A percentile compares a stretch with the other conserved stretches of the same genome.
phyloP scores from a whole-genome alignment of 2,113 vertebrate species.

The Athene noctua region DNA sequence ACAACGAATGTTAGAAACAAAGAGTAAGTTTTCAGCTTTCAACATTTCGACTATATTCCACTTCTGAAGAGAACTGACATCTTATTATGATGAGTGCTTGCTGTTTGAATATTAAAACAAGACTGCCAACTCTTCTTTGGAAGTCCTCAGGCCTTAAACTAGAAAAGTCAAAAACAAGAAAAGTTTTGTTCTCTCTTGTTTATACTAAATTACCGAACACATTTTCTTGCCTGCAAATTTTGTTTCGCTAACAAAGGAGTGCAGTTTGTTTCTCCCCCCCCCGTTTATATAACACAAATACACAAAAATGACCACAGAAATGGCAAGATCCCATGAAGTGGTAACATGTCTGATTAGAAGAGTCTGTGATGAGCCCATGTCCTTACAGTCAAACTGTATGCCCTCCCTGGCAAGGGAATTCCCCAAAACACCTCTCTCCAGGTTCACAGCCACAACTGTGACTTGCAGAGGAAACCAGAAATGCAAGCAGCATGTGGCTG shows the following conservation, averaged over 20 bases:
- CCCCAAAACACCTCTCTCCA: neutral
- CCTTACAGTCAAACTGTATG: neutral
- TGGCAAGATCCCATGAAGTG: neutral
- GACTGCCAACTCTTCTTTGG: neutral
- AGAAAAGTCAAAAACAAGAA: neutral
- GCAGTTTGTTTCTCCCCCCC: neutral
- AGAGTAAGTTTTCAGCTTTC: neutral
- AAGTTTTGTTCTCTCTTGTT: slow-evolving; percentile 6
- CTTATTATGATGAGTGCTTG: neutral
- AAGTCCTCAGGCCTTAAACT: slow-evolving; percentile 1
- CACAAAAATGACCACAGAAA: neutral
- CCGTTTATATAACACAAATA: neutral
- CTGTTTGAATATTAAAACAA: slow-evolving; percentile 5
- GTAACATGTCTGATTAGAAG: neutral
- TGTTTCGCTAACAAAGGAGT: neutral
- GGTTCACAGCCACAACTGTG: rapidly evolving
- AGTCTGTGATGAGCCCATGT: rapidly evolving
- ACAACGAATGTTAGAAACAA: neutral
- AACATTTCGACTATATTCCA: neutral
- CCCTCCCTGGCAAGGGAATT: neutral
- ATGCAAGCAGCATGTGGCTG: rapidly evolving
- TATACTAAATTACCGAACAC: neutral
- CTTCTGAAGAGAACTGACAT: neutral
- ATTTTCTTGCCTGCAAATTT: neutral
- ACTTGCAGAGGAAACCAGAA: neutral